A percentile compares a stretch with the other conserved stretches of the same genome.
Evolutionary conservation across 1,140 invertebrate genomes (phyloP).

Genomic region (Macrobrachium rosenbergii): DNA sequence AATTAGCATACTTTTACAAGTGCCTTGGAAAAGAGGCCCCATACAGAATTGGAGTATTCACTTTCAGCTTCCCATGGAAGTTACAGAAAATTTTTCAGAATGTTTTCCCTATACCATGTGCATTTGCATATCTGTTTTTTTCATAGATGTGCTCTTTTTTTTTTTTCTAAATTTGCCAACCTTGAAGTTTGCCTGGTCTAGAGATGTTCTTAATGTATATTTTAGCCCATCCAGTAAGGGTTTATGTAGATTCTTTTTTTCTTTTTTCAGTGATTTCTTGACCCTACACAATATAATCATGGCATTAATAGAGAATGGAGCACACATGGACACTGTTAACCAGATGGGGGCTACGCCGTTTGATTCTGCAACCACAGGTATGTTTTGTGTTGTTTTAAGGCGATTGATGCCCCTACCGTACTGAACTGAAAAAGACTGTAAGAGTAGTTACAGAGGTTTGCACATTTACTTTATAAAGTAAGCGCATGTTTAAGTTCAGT

Average conservation of each 20-base stretch:
- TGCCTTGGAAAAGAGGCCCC: too few relatives aligned
- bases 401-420: too few relatives aligned
- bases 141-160: too few relatives aligned
- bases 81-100: too few relatives aligned
- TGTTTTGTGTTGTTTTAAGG: neutral
- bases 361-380: slow-evolving; percentile 78
- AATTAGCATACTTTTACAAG: too few relatives aligned
- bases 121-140: too few relatives aligned
- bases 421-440: neutral
- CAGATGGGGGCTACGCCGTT: slow-evolving; percentile 78
- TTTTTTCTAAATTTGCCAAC: too few relatives aligned
- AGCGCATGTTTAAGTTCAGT: neutral
- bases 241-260: slow-evolving; percentile 5
- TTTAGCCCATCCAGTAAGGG: neutral
- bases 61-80: too few relatives aligned
- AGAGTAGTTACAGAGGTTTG: neutral
- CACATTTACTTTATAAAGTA: neutral
- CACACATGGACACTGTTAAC: slow-evolving; percentile 82
- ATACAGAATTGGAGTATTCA: too few relatives aligned
- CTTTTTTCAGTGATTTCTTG: slow-evolving; percentile 75
- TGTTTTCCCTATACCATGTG: too few relatives aligned
- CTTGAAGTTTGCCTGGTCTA: too few relatives aligned
- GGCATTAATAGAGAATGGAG: slow-evolving; percentile 78
- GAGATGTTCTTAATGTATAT: too few relatives aligned
- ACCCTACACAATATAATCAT: slow-evolving; percentile 81